Conservation (phyloP, 2,888 invertebrate genomes). For the Panzeria rudis region DNA sequence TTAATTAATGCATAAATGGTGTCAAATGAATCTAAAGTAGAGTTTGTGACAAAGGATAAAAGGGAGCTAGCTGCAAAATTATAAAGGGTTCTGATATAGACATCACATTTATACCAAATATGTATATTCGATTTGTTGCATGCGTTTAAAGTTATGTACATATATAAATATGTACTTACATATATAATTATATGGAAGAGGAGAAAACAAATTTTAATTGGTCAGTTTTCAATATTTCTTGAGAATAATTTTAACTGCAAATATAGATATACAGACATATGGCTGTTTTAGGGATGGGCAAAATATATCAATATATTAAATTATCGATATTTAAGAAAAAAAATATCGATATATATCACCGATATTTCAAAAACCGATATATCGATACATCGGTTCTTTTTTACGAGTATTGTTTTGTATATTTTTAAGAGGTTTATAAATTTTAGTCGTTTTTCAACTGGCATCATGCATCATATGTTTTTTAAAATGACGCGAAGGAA, state of each 20-base stretch:
- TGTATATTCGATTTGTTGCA: background rate
- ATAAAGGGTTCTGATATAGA: constrained; percentile 39
- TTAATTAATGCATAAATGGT: constrained; percentile 70
- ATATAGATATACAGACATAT: too few species aligned
- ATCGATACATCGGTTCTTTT: too few species aligned
- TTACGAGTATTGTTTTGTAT: too few species aligned
- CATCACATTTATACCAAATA: constrained; percentile 35
- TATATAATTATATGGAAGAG: background rate
- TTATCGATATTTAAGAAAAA: too few species aligned
- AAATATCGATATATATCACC: too few species aligned
- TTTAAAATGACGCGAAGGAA: too few species aligned
- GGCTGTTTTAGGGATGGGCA: too few species aligned
- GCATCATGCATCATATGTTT: too few species aligned
- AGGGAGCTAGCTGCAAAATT: background rate
- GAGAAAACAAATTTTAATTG: background rate
- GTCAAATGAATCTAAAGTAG: constrained; percentile 59
- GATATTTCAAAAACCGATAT: too few species aligned
- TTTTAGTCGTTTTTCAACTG: too few species aligned
- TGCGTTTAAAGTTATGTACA: background rate
- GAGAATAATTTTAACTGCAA: background rate
- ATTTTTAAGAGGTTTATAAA: too few species aligned
- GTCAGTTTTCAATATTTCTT: background rate
- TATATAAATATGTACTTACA: background rate
- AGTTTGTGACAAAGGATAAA: background rate
- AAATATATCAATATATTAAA: too few species aligned